phyloP scores from a whole-genome alignment of 1,140 invertebrate genomes.

The Mylabris phalerata region DNA sequence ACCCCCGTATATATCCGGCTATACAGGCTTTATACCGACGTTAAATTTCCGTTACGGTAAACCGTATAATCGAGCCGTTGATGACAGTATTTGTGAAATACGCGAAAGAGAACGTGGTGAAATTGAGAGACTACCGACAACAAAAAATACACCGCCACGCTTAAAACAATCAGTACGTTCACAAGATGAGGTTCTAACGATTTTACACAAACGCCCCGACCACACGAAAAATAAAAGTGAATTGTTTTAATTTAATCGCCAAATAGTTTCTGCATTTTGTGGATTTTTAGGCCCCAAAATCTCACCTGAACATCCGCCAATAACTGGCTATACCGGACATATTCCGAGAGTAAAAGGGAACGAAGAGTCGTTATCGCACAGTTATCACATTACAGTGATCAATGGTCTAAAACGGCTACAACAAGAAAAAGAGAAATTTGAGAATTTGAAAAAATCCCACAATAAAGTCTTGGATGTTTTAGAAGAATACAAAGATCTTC shows the following conservation, averaged over 20 bases:
- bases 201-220: slow-evolving; percentile 45
- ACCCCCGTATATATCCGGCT: slow-evolving; percentile 57
- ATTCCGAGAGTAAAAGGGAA: slow-evolving; percentile 59
- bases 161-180: slow-evolving; percentile 36
- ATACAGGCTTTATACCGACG: slow-evolving; percentile 58
- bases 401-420: slow-evolving; percentile 54
- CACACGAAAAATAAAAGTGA: slow-evolving; percentile 50
- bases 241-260: not conserved
- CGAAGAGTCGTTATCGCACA: slow-evolving; percentile 58
- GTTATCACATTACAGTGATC: slow-evolving; percentile 60
- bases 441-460: slow-evolving; percentile 20
- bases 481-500: slow-evolving; percentile 7
- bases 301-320: slow-evolving; percentile 61
- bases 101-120: slow-evolving; percentile 14
- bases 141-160: no score
- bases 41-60: slow-evolving; percentile 57
- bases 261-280: not conserved
- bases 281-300: slow-evolving; percentile 52
- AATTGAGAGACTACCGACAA: no score
- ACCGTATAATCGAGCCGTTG: slow-evolving; percentile 60
- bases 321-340: slow-evolving; percentile 65
- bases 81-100: slow-evolving; percentile 61
- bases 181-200: slow-evolving; percentile 46
- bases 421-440: slow-evolving; percentile 49
- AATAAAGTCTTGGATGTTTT: slow-evolving; percentile 10